These are phyloP conservation scores for Saccopteryx bilineata DNA, from an alignment of 2,113 vertebrate species.

Conservation along the genomic window DNA sequence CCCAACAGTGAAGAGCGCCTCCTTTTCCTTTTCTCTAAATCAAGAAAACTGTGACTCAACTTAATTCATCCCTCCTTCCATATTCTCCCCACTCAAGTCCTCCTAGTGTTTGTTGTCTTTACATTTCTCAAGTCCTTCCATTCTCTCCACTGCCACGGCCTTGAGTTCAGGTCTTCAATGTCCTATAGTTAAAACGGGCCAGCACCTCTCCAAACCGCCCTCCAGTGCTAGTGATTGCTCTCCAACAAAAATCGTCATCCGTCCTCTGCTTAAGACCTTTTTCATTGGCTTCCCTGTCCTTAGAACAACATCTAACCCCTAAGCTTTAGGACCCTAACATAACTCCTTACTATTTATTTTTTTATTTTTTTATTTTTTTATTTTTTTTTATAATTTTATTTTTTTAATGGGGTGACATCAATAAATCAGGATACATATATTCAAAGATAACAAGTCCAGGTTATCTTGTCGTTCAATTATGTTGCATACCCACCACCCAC, in stretches of 20 bases:
- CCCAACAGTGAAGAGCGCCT: background rate
- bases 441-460: too few relatives aligned
- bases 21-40: background rate
- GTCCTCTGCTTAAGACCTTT: background rate
- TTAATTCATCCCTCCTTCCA: background rate
- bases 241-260: background rate
- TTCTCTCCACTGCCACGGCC: background rate
- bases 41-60: background rate
- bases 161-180: background rate
- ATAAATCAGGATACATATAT: too few relatives aligned
- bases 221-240: background rate
- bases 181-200: background rate
- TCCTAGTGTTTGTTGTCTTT: background rate
- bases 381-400: too few relatives aligned
- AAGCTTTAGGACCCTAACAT: background rate
- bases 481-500: too few relatives aligned
- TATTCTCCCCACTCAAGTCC: background rate
- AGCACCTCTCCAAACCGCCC: background rate
- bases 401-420: too few relatives aligned
- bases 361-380: too few relatives aligned
- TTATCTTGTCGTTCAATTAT: too few relatives aligned
- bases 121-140: background rate
- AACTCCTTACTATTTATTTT: background rate
- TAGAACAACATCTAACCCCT: background rate
- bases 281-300: background rate